Evolutionary conservation across 2,113 vertebrate genomes (phyloP).

Genomic region (Ploceus nigricollis): DNA sequence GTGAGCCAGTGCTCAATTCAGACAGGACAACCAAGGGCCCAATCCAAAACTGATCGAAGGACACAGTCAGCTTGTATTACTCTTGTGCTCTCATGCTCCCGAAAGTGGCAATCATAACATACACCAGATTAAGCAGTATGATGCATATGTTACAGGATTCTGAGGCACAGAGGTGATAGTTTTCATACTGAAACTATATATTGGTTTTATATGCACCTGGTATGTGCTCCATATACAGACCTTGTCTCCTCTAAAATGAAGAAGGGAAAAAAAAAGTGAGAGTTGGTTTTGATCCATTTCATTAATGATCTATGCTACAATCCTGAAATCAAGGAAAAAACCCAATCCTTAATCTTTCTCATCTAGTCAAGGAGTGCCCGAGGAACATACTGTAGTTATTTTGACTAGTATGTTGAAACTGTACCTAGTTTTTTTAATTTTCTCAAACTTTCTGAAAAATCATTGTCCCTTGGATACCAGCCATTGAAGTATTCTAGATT

Average conservation of each 20-base stretch:
- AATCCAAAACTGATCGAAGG: neutral
- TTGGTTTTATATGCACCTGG: neutral
- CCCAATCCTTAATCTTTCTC: neutral
- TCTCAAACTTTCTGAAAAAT: neutral
- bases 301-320: neutral
- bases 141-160: neutral
- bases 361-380: accelerated
- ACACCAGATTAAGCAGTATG: neutral
- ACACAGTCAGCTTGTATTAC: accelerated
- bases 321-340: neutral
- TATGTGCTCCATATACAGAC: neutral
- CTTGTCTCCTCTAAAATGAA: neutral
- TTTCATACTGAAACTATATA: constrained; percentile 35
- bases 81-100: neutral
- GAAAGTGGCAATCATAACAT: neutral
- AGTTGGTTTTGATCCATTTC: neutral
- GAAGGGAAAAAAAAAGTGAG: neutral
- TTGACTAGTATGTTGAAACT: neutral
- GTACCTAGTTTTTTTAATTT: neutral
- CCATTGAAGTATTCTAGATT: neutral
- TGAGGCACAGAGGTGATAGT: neutral
- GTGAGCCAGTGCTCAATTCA: neutral
- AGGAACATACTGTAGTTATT: neutral
- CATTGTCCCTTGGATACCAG: neutral
- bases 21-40: neutral